Base-by-base conservation (phyloP, 1,140 invertebrate genomes). In the Trissolcus basalis region DNA sequence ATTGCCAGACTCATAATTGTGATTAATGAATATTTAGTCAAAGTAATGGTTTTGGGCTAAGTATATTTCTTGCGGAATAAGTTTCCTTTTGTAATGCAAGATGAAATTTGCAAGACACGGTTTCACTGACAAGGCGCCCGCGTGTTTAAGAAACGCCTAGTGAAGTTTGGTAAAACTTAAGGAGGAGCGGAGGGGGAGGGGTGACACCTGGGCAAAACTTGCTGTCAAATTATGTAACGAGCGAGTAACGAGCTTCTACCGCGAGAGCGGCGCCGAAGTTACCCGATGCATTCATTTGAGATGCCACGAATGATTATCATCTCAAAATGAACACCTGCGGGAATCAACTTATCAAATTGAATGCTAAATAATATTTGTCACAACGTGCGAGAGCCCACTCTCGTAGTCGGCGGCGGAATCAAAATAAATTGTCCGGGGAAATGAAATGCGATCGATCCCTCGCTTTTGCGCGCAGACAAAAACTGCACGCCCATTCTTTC, bases 221-320 rank as follows among this genome's bases (percentile, higher is more conserved):
- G 67, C 61, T 71, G 74, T 77, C 74, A 71, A 70, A 77, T 77
- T 77, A 70, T 77, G 74, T 77, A 77, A 71, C 61, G 63, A 68
- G 61, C 61, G 53, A 36, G 55, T 77, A 77, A 77, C 74, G 58
- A 68, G 64, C 68, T 67, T 15, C 54, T 48, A 54, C 59, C 58
- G 55, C 47, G 11, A 61, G 63, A 27, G 19, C 6, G 19, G 19
- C 63, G 45, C 13, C 47, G 58, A 74, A 78, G 15, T 78, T 74
- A 73, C 72, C 44, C 43, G 50, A 44, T 59, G 65, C 69, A 78
- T 70, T 73, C 70, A 73, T 73, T 73, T 65, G 59, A 65, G 65
- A 73, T 49, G 65, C 65, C 61, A 44, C 41, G 51, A 65, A 73
- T 78, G 58, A 73, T 70, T 59, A 70, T 71, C 55, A 45, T 61